Conservation (phyloP, 2,888 invertebrate genomes). For the Anoncus sp. region DNA sequence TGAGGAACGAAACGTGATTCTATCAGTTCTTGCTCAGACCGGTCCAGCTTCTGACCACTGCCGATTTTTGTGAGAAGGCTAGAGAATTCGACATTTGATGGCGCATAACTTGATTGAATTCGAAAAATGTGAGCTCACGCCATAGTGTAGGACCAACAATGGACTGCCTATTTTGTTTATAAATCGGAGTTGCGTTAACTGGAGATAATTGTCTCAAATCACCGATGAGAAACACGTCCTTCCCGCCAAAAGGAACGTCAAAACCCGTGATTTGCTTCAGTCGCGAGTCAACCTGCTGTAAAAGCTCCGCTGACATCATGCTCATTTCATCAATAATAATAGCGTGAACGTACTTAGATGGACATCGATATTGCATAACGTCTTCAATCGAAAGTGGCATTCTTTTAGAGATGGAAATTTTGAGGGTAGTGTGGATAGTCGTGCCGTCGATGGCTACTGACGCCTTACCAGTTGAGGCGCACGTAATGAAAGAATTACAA, state of each 20-base stretch:
- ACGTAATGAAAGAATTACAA: too few species aligned
- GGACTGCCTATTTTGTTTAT: too few species aligned
- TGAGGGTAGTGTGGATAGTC: too few species aligned
- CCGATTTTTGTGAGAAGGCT: neutral
- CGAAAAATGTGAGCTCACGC: neutral
- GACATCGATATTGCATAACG: neutral
- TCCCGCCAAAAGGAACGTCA: too few species aligned
- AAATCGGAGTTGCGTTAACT: conserved; percentile 55
- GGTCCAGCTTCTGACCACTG: neutral
- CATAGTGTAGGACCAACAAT: neutral
- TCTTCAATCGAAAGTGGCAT: neutral
- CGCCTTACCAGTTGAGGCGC: too few species aligned
- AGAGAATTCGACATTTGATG: neutral
- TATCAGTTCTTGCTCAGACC: neutral
- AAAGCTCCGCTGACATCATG: too few species aligned
- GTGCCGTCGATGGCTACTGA: neutral
- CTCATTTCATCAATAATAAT: conserved; percentile 16
- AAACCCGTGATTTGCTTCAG: too few species aligned
- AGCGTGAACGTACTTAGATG: neutral
- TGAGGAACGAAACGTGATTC: neutral
- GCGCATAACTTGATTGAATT: neutral
- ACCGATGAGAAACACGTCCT: too few species aligned
- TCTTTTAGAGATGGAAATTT: too few species aligned
- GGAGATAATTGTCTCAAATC: conserved; percentile 75
- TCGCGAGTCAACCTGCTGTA: too few species aligned